phyloP scores from a whole-genome alignment of 1,140 invertebrate species.

The Camponotus pennsylvanicus region DNA sequence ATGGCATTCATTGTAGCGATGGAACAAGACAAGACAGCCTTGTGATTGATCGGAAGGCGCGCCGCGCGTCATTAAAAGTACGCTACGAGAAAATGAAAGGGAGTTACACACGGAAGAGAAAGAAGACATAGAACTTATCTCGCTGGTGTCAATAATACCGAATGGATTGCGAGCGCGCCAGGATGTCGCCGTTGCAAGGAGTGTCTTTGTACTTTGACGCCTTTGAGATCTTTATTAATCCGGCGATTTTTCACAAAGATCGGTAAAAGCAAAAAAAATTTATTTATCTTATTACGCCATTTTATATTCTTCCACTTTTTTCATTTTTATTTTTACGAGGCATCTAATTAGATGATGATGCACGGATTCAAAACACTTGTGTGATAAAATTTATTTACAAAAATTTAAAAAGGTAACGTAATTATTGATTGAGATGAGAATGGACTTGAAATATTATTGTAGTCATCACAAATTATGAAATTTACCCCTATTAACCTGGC shows the following conservation, averaged over 20 bases:
- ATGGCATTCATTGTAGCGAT: conserved; percentile 65
- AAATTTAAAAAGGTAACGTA: neutral
- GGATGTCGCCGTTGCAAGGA: neutral
- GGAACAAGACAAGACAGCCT: conserved; percentile 57
- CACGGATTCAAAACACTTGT: neutral
- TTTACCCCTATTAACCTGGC: no score
- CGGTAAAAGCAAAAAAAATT: conserved; percentile 16
- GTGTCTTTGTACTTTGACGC: conserved; percentile 18
- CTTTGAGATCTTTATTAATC: conserved; percentile 56
- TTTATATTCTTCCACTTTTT: conserved; percentile 13
- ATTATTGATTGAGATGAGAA: neutral
- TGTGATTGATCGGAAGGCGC: conserved; percentile 53
- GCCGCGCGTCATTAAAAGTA: conserved; percentile 35
- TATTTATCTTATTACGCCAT: conserved; percentile 16
- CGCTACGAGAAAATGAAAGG: conserved; percentile 23
- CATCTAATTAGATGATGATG: neutral
- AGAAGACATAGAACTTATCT: conserved; percentile 32
- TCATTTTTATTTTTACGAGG: neutral
- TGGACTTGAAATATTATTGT: neutral
- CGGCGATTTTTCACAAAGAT: conserved; percentile 20
- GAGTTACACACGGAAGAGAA: conserved; percentile 9
- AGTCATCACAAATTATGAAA: neutral
- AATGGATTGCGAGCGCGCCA: conserved; percentile 30
- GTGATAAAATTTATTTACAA: neutral
- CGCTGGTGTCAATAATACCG: conserved; percentile 51